Evolutionary conservation across 2,888 invertebrate species (phyloP), one percentile per base, ranked within the genome.

Genomic region (Orthosia gothica): DNA sequence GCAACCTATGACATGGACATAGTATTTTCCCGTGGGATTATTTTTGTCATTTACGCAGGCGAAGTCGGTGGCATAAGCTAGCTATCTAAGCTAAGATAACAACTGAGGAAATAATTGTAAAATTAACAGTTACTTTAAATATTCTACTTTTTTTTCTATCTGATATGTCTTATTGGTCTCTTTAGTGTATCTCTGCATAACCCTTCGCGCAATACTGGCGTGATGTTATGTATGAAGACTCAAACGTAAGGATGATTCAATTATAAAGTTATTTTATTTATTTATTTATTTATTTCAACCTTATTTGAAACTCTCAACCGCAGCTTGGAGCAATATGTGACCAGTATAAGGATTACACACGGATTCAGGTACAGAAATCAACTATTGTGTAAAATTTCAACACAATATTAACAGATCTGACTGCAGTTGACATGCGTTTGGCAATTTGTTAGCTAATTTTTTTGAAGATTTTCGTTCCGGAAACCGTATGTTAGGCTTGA

Each of bases 141-240:
- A 32, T 32, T 58, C 57, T 18, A 47, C 23, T 59, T 50, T 40
- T 47, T n/a, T 74, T 45, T 74, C 3, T 50, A 81, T 9, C 40
- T 76, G 82, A 76, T 76, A 76, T 76, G 76, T 76, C 4, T 40
- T 3, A 63, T 81, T 81, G 82, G 76, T 81, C 76, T 15, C 20
- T 40, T 45, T n/a, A 59, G 59, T 59, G 12, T 9, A 40, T 40
- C 40, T 40, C 40, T 40, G 40, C 40, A 40, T 40, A 40, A 1
- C 40, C 40, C 9, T 40, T 40, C 40, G 9, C 9, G 9, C 7
- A 7, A 40, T 40, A 9, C 1, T 40, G 9, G 1, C 40, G 40
- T 40, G 40, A 40, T 40, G 9, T 9, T 40, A 40, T 40, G 40
- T 40, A 9, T 40, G 40, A 58, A 58, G 32, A 58, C 32, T n/a